Base-by-base conservation (phyloP, 2,797 vertebrate genomes). In the Australoheros facetus region DNA sequence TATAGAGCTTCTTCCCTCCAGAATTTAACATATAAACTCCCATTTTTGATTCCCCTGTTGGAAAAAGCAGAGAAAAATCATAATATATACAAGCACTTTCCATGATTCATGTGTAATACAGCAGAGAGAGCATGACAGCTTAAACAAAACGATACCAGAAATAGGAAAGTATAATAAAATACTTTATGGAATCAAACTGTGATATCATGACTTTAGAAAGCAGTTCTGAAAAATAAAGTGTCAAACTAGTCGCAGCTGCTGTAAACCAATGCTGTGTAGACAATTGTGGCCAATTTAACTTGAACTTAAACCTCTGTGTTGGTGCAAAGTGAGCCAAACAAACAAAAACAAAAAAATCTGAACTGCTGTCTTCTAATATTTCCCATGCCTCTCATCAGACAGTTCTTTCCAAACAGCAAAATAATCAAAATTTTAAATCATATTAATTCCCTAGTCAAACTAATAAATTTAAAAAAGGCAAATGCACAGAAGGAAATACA, bases 11-110 rank as follows among this genome's bases (percentile, higher is more conserved):
- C 90, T 95, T 97, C 83, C 85, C 94, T 92, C 98, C 98, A 73
- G 97, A 98, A 95, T 99, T 97, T 89, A 98, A 92, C 85, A 98
- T 88, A 86, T 97, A 96, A 91, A 99, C 94, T 89, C 94, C 95
- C 91, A 98, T 93, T 84, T 95, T 95, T 26, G 96, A 96, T 89
- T 96, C 95, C 79, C 95, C 97, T 98, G 94, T 84, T 69, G 64
- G 88, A 91, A 90, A 19, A 75, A 16, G 53, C 19, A 87, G 85
- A 88, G 75, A 80, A 8, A 64, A 37, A 73, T 69, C 26, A 57
- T 2, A 60, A 57, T 39, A 14, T 23, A n/a, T 12, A 75, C 16
- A n/a, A 48, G 21, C 53, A 30, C 37, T 53, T 14, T 2, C 19
- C 12, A 2, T 13, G 64, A 69, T 30, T 13, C 3, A 34, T 42